phyloP scores from a whole-genome alignment of 2,797 vertebrate species.

The Rhinella marina region DNA sequence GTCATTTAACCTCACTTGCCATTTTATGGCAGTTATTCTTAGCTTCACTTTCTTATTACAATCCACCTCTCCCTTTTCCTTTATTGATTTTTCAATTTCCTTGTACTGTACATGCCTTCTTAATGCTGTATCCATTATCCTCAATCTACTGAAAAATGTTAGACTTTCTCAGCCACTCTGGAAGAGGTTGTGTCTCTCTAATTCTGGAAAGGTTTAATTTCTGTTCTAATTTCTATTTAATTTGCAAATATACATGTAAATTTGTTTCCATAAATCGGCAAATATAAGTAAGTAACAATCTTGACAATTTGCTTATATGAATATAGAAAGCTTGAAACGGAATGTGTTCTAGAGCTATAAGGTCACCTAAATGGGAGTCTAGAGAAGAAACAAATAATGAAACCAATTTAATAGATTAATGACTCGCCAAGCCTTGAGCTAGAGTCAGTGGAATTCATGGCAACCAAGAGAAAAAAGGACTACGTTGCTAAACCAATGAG shows the following conservation, averaged over 20 bases:
- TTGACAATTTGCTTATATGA: not conserved
- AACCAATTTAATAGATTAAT: too few species aligned
- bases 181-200: constrained; percentile 22
- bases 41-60: constrained; percentile 57
- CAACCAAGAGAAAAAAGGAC: too few species aligned
- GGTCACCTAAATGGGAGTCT: not conserved
- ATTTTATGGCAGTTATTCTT: constrained; percentile 58
- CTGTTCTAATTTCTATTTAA: not conserved
- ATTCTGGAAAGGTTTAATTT: constrained; percentile 2
- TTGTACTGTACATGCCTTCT: constrained; percentile 58
- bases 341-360: not conserved
- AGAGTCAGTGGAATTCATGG: too few species aligned
- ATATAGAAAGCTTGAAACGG: not conserved
- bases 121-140: constrained; percentile 59
- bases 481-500: too few species aligned
- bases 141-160: constrained; percentile 57
- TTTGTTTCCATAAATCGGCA: not conserved
- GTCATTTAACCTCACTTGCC: constrained; percentile 58
- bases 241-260: not conserved
- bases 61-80: constrained; percentile 55
- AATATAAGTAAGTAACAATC: not conserved
- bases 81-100: constrained; percentile 63
- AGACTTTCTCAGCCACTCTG: constrained; percentile 34
- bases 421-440: too few species aligned
- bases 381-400: not conserved